phyloP scores from a whole-genome alignment of 2,888 invertebrate species.

The Eupithecia tripunctaria region DNA sequence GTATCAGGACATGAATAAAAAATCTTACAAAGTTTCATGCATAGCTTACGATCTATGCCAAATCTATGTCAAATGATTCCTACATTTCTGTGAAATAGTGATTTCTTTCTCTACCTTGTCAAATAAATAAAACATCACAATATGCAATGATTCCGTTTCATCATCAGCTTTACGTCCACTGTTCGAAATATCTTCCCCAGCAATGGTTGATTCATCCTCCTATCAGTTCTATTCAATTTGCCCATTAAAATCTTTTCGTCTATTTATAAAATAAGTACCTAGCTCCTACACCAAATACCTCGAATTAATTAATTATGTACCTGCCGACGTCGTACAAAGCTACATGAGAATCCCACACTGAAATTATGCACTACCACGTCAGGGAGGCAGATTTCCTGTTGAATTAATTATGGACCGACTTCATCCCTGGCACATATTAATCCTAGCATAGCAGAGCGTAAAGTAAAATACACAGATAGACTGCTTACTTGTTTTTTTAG shows the following conservation, averaged over 20 bases:
- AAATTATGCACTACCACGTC: constrained; percentile 17
- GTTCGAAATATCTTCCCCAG: background rate
- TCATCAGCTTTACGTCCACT: background rate
- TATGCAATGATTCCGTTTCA: background rate
- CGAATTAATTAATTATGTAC: background rate
- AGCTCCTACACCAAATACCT: background rate
- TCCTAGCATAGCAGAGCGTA: background rate
- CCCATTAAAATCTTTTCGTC: background rate
- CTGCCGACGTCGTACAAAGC: background rate
- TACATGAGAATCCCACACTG: constrained; percentile 6
- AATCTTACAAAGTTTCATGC: no score
- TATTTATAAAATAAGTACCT: background rate
- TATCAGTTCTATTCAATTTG: background rate
- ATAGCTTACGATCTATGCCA: no score
- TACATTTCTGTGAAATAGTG: no score
- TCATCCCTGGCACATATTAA: constrained; percentile 20
- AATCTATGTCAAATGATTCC: no score
- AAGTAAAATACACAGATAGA: no score
- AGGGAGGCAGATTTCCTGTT: constrained; percentile 18
- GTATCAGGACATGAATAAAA: no score
- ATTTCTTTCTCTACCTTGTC: no score
- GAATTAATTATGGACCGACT: constrained; percentile 29
- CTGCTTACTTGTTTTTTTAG: no score
- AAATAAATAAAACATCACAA: no score
- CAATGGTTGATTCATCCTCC: background rate